Evolutionary conservation across 2,888 invertebrate species (phyloP).

Genomic region (Sicus ferrugineus): DNA sequence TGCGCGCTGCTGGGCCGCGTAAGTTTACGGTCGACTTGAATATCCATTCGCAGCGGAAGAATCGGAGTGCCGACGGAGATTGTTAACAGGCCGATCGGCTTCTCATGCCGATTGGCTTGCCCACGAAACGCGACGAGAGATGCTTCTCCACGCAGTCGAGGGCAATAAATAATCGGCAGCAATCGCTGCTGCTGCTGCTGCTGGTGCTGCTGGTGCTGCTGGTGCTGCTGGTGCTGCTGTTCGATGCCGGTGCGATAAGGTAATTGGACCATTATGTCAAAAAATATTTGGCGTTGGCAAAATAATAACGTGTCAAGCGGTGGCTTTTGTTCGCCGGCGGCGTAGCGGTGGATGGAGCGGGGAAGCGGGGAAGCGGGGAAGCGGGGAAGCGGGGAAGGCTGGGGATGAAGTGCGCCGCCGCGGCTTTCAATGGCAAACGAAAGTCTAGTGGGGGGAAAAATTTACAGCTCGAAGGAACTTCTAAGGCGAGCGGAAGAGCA

Average conservation of each 20-base stretch:
- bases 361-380: neutral
- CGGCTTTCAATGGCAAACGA: no score
- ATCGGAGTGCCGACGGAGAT: no score
- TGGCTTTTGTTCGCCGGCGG: conserved; percentile 2
- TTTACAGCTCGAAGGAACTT: neutral
- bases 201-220: no score
- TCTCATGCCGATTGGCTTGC: no score
- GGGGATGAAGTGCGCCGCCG: neutral
- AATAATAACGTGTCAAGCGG: conserved; percentile 62
- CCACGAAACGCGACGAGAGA: no score
- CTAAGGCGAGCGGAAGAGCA: neutral
- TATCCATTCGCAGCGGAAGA: no score
- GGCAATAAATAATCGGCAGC: conserved; percentile 42
- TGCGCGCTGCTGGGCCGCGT: no score
- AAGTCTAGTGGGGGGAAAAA: no score
- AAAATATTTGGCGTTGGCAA: conserved; percentile 62
- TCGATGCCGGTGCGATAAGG: conserved; percentile 60
- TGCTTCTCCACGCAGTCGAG: conserved; percentile 23
- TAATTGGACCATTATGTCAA: conserved; percentile 64
- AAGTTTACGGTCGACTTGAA: no score
- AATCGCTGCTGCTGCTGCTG: no score
- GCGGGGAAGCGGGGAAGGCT: neutral
- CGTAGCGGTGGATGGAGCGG: conserved; percentile 44
- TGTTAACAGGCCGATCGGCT: neutral
- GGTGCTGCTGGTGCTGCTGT: no score